Percentiles rank a stretch among this genome's conserved stretches.
phyloP scores from a whole-genome alignment of 2,113 vertebrate genomes.

The Electrona antarctica region DNA sequence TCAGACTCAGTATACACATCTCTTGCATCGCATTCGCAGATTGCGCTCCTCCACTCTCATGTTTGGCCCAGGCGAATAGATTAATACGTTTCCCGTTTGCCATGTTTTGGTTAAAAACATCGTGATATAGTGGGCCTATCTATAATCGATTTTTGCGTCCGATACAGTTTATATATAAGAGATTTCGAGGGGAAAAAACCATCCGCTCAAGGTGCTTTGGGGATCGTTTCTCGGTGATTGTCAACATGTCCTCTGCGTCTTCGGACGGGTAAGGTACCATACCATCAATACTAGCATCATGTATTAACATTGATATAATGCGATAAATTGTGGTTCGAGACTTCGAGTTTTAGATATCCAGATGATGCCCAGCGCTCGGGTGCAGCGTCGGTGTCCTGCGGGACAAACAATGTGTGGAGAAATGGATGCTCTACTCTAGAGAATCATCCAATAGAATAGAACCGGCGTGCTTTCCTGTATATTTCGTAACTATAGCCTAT shows the following conservation, averaged over 20 bases:
- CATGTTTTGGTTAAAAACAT: background rate
- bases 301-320: constrained; percentile 8
- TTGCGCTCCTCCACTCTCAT: constrained; percentile 39
- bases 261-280: constrained; percentile 25
- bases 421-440: background rate
- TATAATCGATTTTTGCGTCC: background rate
- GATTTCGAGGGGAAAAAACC: background rate
- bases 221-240: background rate
- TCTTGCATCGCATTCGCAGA: background rate
- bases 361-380: constrained; percentile 22
- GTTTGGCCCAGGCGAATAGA: constrained; percentile 19
- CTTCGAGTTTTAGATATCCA: background rate
- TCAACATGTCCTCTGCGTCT: constrained; percentile 25
- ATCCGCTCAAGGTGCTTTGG: background rate
- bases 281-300: background rate
- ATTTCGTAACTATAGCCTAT: too few species aligned
- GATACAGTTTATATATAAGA: background rate
- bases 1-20: constrained; percentile 60
- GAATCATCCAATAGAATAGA: too few species aligned
- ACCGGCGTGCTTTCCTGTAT: too few species aligned
- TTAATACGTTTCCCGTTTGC: background rate
- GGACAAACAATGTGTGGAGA: background rate
- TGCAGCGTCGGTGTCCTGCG: constrained; percentile 21
- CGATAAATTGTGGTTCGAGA: background rate
- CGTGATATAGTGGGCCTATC: background rate